A percentile compares a stretch with the other conserved stretches of the same genome.
Conservation (phyloP, 92 coral and sea anemone species). For the Chrysogorgia sp. region DNA sequence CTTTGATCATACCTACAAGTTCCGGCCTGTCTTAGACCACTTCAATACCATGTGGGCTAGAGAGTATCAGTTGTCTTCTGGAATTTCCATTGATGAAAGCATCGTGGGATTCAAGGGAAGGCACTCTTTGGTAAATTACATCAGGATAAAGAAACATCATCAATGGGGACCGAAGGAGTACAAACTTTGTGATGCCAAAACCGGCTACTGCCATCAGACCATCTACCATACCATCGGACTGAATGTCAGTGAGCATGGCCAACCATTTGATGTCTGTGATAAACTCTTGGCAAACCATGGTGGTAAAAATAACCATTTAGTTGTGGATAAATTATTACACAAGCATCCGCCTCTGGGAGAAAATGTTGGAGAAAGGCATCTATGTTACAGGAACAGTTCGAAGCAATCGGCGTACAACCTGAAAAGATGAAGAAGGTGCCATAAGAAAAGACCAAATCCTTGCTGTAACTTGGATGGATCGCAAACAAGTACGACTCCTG, state of each 20-base stretch:
- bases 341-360: neutral
- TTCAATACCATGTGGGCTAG: neutral
- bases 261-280: conserved; percentile 12
- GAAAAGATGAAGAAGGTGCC: neutral
- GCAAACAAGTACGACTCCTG: conserved; percentile 53
- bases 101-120: conserved; percentile 18
- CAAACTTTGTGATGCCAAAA: conserved; percentile 11
- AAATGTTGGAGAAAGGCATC: neutral
- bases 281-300: conserved; percentile 10
- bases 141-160: conserved; percentile 22
- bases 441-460: conserved; percentile 14
- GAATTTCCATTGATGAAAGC: conserved; percentile 25
- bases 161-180: conserved; percentile 28
- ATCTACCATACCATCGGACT: neutral
- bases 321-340: conserved; percentile 28
- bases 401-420: conserved; percentile 10
- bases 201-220: conserved; percentile 10
- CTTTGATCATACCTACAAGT: neutral
- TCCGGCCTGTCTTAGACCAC: neutral
- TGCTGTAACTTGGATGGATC: conserved; percentile 58
- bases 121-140: neutral
- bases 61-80: neutral
- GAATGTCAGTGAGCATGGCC: conserved; percentile 16
- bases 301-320: conserved; percentile 3
- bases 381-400: conserved; percentile 18